Evolutionary conservation across 2,113 vertebrate genomes (phyloP), one percentile per base, ranked within the genome.

Genomic region (Pachypanchax playfairii): DNA sequence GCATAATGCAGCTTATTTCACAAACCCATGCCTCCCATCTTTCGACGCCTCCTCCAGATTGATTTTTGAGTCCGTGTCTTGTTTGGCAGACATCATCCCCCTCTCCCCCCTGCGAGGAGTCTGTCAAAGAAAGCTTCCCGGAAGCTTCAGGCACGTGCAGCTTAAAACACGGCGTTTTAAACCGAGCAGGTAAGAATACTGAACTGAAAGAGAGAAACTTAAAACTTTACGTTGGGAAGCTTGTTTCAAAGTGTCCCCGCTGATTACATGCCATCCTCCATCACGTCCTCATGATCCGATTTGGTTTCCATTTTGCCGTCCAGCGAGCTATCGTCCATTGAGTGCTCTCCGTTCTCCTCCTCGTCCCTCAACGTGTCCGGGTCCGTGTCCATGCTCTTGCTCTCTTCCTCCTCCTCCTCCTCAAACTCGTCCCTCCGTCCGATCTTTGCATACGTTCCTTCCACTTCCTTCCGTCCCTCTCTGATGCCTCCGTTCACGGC

Each of bases 221-320:
- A 65, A 65, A 64, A 64, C 26, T 24, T 50, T 50, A 35, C 13
- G 53, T 63, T 69, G 94, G 92, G 94, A 94, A 93, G 94, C 94
- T 93, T 85, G 66, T 92, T 50, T 44, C 12, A 90, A 91, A 92
- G 44, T 90, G 91, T 91, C 92, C 28, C 46, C 92, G 90, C 93
- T 92, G 54, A 92, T 96, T 96, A 97, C 94, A 98, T 95, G 93
- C 93, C 95, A 20, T 98, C 95, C 93, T 98, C 96, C 94, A 94
- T 94, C 86, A 91, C 90, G 92, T 99, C 96, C 95, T 99, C 97
- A 21, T 96, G 96, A 92, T 98, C 96, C 91, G 96, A 99, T 95
- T 98, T 99, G 94, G 95, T 96, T 96, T 98, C 97, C 92, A 94
- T 96, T 92, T 99, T 99, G 86, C 96, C 96, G 84, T 98, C 97